Base-by-base conservation (phyloP, 2,888 invertebrate species). In the Euplexia lucipara region DNA sequence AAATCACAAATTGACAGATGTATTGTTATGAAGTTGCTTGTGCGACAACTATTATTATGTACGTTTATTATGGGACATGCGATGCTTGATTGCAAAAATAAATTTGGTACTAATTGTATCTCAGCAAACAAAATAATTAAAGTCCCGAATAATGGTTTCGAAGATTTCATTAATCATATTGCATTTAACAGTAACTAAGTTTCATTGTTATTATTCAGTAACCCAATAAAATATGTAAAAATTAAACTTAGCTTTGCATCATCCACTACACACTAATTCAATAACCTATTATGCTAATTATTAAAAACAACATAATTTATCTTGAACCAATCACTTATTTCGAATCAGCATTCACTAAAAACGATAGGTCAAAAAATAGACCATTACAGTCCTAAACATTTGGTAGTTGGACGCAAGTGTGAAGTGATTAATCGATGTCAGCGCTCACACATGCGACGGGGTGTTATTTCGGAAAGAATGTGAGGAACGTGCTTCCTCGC, bases 401-500 rank as follows among this genome's bases (percentile, higher is more conserved):
- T 76, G 83, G 71, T 82, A 79, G 73, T 79, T 75, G 63, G 62
- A 61, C 76, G 62, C 86, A 90, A 92, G 92, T 92, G 92, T 92
- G 91, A 92, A 89, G 92, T 91, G 92, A 94, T 94, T 92, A 93
- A 94, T 94, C 89, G 84, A 82, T 85, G 86, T 83, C 79, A 80
- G 85, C 78, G 83, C 84, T 84, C 88, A 88, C 91, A 91, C 89
- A 92, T 90, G 90, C 88, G 88, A 89, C 88, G 87, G 91, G 89
- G 89, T 89, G 92, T 91, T 93, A 92, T 93, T 92, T 93, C 80
- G 90, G 90, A 92, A 94, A 91, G 93, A 94, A 94, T 93, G 93
- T 86, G 78, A 79, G 85, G 92, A 92, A 93, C 93, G 93, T 93
- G 93, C 93, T 92, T 91, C 92, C 88, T 89, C 79, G 85, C 83